Base-by-base conservation (phyloP, 2,888 invertebrate species). In the Coenonympha glycerion region DNA sequence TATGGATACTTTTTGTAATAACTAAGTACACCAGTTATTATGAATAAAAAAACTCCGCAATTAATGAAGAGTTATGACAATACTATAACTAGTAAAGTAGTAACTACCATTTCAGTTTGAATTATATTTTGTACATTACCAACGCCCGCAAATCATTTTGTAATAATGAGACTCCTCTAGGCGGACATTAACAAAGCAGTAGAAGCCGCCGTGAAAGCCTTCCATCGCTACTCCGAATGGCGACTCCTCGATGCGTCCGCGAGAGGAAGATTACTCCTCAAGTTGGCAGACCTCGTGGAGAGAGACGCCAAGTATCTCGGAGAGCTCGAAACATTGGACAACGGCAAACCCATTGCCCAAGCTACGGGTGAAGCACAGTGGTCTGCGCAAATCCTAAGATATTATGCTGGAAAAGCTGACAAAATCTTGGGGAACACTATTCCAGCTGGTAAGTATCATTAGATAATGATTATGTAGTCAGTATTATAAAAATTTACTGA, bases 331-430 rank as follows among this genome's bases (percentile, higher is more conserved):
- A 97, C 98, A 0, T 75, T 97, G 58, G 97, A 99, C 76, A 97
- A 97, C 76, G 98, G 98, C 0, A 98, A 98, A 71, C 97, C 97
- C 0, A 96, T 92, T 63, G 83, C 90, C 18, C 82, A 89, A 56
- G 90, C 95, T 0, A 88, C 88, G 50, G 91, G 90, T 33, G 95
- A 96, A 71, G 78, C 95, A 0, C 88, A 89, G 3, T 83, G 85
- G 57, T 85, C 91, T 13, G 87, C 92, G 0, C 89, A 89, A 46
- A 89, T 90, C 30, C 65, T 95, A 5, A 91, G 96, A 61, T 97
- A 96, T 69, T 96, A 92, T 75, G 97, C 96, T 11, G 97, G 97
- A 1, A 97, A 94, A 91, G 94, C 96, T 1, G 97, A 97, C 69
- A 97, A 97, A 78, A 93, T 92, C 66, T 91, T 93, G 54, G 92